A percentile compares a stretch with the other conserved stretches of the same genome.
These are phyloP conservation scores for Carposina sasakii DNA, from an alignment of 1,140 invertebrate genomes.

Conservation along the genomic window DNA sequence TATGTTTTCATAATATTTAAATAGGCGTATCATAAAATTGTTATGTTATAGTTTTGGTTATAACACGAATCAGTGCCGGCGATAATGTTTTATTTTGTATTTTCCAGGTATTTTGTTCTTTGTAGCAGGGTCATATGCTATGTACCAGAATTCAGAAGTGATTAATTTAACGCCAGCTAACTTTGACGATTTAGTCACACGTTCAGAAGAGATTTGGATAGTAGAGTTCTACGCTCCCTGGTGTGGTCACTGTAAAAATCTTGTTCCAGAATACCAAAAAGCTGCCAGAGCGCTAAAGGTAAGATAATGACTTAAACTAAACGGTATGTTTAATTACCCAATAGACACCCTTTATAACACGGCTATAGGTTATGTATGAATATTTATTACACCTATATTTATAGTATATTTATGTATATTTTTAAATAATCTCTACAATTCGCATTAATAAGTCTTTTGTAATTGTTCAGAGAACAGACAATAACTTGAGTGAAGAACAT, in stretches of 20 bases:
- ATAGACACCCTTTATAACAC: no score
- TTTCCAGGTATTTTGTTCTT: constrained; percentile 55
- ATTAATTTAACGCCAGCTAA: constrained; percentile 92
- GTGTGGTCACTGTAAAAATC: constrained; percentile 89
- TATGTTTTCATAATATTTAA: constrained; percentile 52
- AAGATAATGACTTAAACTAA: constrained; percentile 16
- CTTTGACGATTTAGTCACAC: constrained; percentile 90
- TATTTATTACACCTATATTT: no score
- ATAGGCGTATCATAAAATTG: constrained; percentile 37
- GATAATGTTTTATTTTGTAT: constrained; percentile 27
- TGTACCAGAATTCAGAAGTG: constrained; percentile 90
- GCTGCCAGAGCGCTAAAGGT: constrained; percentile 90
- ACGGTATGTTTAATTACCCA: no score
- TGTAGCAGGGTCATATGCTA: constrained; percentile 71
- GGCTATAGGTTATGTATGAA: no score
- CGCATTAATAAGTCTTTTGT: no score
- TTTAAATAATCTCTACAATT: no score
- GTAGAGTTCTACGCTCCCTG: constrained; percentile 97
- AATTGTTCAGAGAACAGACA: no score
- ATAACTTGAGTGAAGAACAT: no score
- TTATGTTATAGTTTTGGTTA: constrained; percentile 26
- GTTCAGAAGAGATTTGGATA: constrained; percentile 91
- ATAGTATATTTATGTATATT: no score
- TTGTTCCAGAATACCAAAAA: constrained; percentile 92
- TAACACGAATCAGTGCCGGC: constrained; percentile 27